These are phyloP conservation scores for Radopholus similis DNA, from an alignment of 1,140 invertebrate species.

Conservation along the genomic window DNA sequence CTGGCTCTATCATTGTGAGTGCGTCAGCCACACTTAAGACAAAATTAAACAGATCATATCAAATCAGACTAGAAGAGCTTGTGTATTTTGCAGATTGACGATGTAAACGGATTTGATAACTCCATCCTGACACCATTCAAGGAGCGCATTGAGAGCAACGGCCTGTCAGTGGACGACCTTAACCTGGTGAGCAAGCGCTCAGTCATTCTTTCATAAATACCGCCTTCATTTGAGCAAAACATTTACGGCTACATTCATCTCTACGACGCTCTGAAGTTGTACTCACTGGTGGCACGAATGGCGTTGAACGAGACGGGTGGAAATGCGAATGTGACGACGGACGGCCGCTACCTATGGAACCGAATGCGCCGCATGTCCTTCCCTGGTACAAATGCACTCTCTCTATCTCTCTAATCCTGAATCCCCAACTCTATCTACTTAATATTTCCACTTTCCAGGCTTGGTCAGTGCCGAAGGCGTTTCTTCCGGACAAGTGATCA, in stretches of 20 bases:
- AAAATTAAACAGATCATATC: too few relatives aligned
- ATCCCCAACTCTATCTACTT: not conserved
- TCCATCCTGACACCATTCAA: slow-evolving; percentile 49
- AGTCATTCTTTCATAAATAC: not conserved
- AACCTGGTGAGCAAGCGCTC: slow-evolving; percentile 18
- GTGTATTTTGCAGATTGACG: slow-evolving; percentile 49
- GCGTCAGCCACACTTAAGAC: too few relatives aligned
- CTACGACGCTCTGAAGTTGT: slow-evolving; percentile 53
- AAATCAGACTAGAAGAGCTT: too few relatives aligned
- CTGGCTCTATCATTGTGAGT: slow-evolving; percentile 49
- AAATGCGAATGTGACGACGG: slow-evolving; percentile 37
- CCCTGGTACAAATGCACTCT: slow-evolving; percentile 28
- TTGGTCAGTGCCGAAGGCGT: slow-evolving; percentile 43
- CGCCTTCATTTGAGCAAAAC: slow-evolving; percentile 36
- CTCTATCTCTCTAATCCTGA: not conserved
- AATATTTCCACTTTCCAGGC: slow-evolving; percentile 12
- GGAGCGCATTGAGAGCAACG: slow-evolving; percentile 44
- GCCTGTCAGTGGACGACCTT: slow-evolving; percentile 37
- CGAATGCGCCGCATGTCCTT: slow-evolving; percentile 48
- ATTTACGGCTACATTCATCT: slow-evolving; percentile 54
- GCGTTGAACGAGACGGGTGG: slow-evolving; percentile 46
- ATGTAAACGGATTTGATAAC: slow-evolving; percentile 55
- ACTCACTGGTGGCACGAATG: slow-evolving; percentile 43
- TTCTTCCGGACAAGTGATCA: slow-evolving; percentile 35
- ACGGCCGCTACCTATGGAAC: slow-evolving; percentile 50